Evolutionary conservation across 2,113 vertebrate genomes (phyloP).

Genomic region (Nicator chloris): DNA sequence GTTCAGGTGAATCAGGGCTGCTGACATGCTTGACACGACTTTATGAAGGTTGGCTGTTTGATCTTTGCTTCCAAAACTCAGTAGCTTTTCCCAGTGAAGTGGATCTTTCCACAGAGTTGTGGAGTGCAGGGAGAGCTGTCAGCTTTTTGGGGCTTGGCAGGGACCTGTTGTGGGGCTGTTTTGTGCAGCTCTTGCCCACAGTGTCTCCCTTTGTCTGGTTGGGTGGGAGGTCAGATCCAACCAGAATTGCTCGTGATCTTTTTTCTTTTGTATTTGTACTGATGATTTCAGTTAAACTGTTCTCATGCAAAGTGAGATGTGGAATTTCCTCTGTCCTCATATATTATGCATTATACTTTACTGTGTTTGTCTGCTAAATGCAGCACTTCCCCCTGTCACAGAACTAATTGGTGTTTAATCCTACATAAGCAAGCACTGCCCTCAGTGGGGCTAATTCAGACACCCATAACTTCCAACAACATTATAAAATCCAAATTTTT

Average conservation of each 20-base stretch:
- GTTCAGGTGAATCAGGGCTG: background rate
- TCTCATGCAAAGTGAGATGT: background rate
- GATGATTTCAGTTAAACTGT: background rate
- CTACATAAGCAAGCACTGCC: background rate
- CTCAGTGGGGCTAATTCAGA: background rate
- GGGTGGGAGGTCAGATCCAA: background rate
- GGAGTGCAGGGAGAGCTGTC: background rate
- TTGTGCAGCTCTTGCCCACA: background rate
- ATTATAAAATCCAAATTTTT: background rate
- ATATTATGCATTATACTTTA: background rate
- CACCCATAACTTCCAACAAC: background rate
- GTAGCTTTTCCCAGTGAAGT: background rate
- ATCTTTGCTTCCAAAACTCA: background rate
- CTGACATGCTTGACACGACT: background rate
- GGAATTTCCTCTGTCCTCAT: background rate
- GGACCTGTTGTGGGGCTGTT: accelerated
- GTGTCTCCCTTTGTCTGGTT: background rate
- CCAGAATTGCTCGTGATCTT: accelerated
- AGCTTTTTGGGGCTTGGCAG: background rate
- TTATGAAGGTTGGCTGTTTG: background rate
- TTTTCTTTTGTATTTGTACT: background rate
- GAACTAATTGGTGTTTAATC: background rate
- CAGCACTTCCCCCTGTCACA: background rate
- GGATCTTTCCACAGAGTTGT: background rate
- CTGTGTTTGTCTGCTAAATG: background rate